phyloP scores from a whole-genome alignment of 2,888 invertebrate species.

The Laothoe populi region DNA sequence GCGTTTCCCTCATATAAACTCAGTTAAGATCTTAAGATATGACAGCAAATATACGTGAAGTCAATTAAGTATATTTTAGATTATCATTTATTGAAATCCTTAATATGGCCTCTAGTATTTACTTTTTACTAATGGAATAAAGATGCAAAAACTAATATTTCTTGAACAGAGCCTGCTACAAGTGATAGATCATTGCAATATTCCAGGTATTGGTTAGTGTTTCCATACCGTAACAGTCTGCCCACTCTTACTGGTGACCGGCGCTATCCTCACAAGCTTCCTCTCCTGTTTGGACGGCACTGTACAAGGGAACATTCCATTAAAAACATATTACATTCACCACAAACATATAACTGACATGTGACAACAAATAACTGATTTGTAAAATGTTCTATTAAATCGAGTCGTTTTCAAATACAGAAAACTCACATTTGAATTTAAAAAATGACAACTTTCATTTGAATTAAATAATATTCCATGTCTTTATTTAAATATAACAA shows the following conservation, averaged over 20 bases:
- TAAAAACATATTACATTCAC: not conserved
- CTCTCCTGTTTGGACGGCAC: slow-evolving; percentile 59
- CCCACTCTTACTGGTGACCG: slow-evolving; percentile 51
- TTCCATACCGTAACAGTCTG: slow-evolving; percentile 55
- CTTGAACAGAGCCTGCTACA: too few relatives aligned
- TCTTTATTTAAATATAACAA: slow-evolving; percentile 31
- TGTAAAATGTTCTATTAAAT: slow-evolving; percentile 20
- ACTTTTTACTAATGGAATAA: too few relatives aligned
- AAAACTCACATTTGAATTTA: slow-evolving; percentile 20
- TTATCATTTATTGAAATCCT: too few relatives aligned
- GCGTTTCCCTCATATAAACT: too few relatives aligned
- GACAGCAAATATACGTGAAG: too few relatives aligned
- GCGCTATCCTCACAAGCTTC: slow-evolving; percentile 72
- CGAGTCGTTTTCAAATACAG: not conserved
- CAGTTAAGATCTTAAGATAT: too few relatives aligned
- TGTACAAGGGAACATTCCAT: slow-evolving; percentile 29
- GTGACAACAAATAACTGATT: slow-evolving; percentile 5
- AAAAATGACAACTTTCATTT: slow-evolving; percentile 40
- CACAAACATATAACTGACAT: not conserved
- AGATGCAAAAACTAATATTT: too few relatives aligned
- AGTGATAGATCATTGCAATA: too few relatives aligned
- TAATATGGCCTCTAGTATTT: too few relatives aligned
- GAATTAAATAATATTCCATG: slow-evolving; percentile 49
- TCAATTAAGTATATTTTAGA: too few relatives aligned
- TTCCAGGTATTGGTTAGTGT: not conserved